Base-by-base conservation (phyloP, 1,140 invertebrate genomes). In the Diabrotica virgifera region DNA sequence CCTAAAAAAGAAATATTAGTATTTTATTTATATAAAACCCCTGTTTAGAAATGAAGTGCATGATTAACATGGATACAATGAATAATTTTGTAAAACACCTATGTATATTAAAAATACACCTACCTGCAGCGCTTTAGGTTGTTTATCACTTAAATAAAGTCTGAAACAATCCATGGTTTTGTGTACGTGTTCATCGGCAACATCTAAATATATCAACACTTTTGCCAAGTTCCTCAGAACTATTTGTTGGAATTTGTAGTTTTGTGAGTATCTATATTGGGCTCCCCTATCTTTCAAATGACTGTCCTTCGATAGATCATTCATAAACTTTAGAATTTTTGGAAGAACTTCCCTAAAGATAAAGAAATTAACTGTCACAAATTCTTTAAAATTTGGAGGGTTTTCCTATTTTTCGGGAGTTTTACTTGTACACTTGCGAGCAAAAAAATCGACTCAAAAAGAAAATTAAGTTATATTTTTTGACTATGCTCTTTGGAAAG, bases 111-210 rank as follows among this genome's bases (percentile, higher is more conserved):
- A 24, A 24, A 24, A 24, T 24, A 55, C 14, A 65, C 51, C 62
- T 79, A 89, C 87, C 81, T 89, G 87, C 66, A 90, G 77, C 24
- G 80, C 77, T 51, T 77, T 75, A 50, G 88, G 83, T 74, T 90
- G 88, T 57, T 82, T 80, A 63, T 76, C 74, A 70, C 80, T 85
- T 6, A 90, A 76, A 77, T 89, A 90, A 3, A 71, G 63, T 50
- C 80, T 71, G 46, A 80, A 76, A 11, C 78, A 77, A 14, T 67
- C 71, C 67, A 87, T 77, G 24, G 85, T 68, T 36, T 79, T 69
- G 68, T 82, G 79, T n/a, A 86, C 70, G 10, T 81, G 70, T 36
- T 77, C 77, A 56, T 83, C 84, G 5, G 76, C 73, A n/a, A 88
- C 68, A 50, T 77, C 76, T 59, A 90, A 78, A 72, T 85, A 73